Evolutionary conservation across 2,113 vertebrate genomes (phyloP).

Genomic region (Seriola dumerili): DNA sequence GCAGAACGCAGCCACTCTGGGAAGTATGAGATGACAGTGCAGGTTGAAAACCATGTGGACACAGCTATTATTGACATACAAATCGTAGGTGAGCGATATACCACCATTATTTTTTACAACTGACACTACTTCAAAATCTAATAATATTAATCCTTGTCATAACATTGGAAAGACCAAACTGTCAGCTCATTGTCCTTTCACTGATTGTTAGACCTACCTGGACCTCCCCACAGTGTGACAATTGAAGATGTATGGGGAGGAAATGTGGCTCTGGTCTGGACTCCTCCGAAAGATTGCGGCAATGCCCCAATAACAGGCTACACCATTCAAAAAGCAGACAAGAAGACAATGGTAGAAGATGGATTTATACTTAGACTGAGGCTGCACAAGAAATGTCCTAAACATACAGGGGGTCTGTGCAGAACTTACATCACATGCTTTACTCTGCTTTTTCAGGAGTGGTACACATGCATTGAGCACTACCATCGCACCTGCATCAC

Average conservation of each 20-base stretch:
- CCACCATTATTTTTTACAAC: no score
- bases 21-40: conserved; percentile 93
- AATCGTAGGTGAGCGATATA: conserved; percentile 90
- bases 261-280: conserved; percentile 95
- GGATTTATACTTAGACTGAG: not conserved
- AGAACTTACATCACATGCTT: conserved; percentile 1
- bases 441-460: conserved; percentile 76
- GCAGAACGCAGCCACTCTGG: conserved; percentile 95
- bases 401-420: not conserved
- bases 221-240: conserved; percentile 90
- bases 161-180: not conserved
- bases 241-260: conserved; percentile 97
- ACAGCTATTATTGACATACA: conserved; percentile 93
- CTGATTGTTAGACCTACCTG: conserved; percentile 89
- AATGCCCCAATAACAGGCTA: conserved; percentile 96
- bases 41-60: conserved; percentile 93
- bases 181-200: not conserved
- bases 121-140: not conserved
- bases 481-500: conserved; percentile 95
- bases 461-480: conserved; percentile 91
- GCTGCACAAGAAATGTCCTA: not conserved
- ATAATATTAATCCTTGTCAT: not conserved
- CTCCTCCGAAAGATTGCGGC: conserved; percentile 92
- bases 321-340: conserved; percentile 98
- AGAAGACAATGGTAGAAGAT: conserved; percentile 94